Percentiles rank a stretch among this genome's conserved stretches.
These are phyloP conservation scores for Cepphus grylle DNA, from an alignment of 2,113 vertebrate genomes.

Conservation along the genomic window DNA sequence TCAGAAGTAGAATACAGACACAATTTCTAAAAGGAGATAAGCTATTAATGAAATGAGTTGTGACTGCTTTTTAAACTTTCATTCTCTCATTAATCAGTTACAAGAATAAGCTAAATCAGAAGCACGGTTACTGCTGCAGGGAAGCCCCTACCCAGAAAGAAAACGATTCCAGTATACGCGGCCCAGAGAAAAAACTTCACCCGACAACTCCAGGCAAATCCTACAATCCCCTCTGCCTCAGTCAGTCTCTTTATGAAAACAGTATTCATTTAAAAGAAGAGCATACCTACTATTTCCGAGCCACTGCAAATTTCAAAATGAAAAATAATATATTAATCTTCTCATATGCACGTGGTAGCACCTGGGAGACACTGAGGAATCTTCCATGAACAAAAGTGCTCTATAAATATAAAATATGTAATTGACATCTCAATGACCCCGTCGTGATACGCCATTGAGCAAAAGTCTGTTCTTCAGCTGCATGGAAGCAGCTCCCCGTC, in stretches of 20 bases:
- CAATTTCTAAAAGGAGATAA: neutral
- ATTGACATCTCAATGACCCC: constrained; percentile 4
- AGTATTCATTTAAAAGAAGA: neutral
- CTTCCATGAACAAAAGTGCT: neutral
- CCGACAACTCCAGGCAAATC: neutral
- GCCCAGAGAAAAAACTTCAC: neutral
- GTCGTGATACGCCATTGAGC: neutral
- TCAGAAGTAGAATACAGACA: neutral
- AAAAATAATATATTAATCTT: neutral
- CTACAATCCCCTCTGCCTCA: neutral
- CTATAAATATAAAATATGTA: constrained; percentile 5
- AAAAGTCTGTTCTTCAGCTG: neutral
- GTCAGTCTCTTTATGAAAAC: neutral
- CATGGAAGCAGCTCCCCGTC: neutral
- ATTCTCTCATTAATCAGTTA: neutral
- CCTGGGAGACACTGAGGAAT: neutral
- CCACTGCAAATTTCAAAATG: neutral
- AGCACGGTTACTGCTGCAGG: neutral
- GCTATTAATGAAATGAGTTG: neutral
- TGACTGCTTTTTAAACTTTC: neutral
- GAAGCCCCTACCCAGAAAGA: neutral
- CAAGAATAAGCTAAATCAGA: neutral
- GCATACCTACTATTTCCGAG: neutral
- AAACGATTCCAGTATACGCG: fast-evolving
- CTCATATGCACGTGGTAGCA: neutral